Percentiles rank a stretch among this genome's conserved stretches.
Conservation (phyloP, 2,797 vertebrate species). For the Sebastes minor region DNA sequence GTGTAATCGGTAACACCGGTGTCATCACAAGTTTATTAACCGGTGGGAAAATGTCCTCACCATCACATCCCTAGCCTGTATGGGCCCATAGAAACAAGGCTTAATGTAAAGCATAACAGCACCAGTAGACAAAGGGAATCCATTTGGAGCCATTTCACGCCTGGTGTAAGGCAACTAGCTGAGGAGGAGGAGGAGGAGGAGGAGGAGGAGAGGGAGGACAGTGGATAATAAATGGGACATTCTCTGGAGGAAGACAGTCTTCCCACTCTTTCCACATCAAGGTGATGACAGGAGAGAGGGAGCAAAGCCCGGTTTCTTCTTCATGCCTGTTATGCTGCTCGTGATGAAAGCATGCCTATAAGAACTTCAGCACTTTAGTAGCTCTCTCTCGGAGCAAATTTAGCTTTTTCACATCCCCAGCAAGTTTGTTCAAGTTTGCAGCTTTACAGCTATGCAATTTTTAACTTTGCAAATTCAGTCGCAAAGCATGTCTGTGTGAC, state of each 20-base stretch:
- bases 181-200: slow-evolving; percentile 48
- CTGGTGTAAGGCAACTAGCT: slow-evolving; percentile 62
- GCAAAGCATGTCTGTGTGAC: not conserved
- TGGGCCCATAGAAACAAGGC: slow-evolving; percentile 16
- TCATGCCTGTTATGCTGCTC: slow-evolving; percentile 30
- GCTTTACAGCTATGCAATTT: not conserved
- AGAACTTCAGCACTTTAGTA: slow-evolving; percentile 3
- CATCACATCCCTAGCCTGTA: not conserved
- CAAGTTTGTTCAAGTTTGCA: slow-evolving; percentile 36
- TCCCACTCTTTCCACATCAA: slow-evolving; percentile 49
- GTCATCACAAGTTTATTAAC: too few species aligned
- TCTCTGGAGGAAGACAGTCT: slow-evolving; percentile 49
- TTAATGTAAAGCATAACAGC: slow-evolving; percentile 57
- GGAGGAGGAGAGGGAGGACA: slow-evolving; percentile 39
- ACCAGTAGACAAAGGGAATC: slow-evolving; percentile 68
- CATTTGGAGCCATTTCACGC: slow-evolving; percentile 76
- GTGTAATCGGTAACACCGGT: too few species aligned
- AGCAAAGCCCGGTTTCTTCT: slow-evolving; percentile 21
- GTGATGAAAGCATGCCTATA: slow-evolving; percentile 17
- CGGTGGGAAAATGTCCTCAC: too few species aligned
- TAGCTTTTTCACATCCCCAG: not conserved
- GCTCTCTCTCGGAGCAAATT: slow-evolving; percentile 3
- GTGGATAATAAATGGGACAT: slow-evolving; percentile 64
- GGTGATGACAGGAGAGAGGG: slow-evolving; percentile 47
- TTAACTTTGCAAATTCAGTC: slow-evolving; percentile 11